Evolutionary conservation across 2,113 vertebrate genomes (phyloP), one percentile per base, ranked within the genome.

Genomic region (Cepphus grylle): DNA sequence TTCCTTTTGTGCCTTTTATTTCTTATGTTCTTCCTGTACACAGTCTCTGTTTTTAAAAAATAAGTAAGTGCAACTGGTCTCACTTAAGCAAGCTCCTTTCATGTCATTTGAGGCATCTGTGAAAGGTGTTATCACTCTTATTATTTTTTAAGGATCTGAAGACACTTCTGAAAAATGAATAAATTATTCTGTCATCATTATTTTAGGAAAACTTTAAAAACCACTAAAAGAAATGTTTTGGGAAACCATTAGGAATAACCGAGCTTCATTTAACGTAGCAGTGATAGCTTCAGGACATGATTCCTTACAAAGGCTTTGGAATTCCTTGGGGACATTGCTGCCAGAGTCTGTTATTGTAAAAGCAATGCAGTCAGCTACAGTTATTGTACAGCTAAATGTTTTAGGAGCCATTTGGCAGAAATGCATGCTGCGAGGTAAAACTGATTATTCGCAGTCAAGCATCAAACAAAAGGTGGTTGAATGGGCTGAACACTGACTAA

Each of bases 341-440:
- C 78, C 93, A 94, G 96, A 83, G 56, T 79, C 93, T 82, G 66
- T 95, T 97, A 93, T 78, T 97, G 70, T 96, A 92, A 96, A 96
- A 96, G 67, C 53, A 87, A 67, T 84, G 55, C 69, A 93, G 87
- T 76, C 82, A 90, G 53, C 62, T 92, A 40, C 17, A 70, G 73
- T 91, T 94, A 76, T 12, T 83, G 27, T 86, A 66, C 72, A 95
- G 71, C 45, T 95, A 56, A 93, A 86, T 82, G 90, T 93, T 96
- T 90, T 61, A 66, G 69, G 65, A 95, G 79, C 43, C 56, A 52
- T 89, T 84, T 93, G 82, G 71, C 73, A 88, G 94, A 90, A 95
- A 93, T 69, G 42, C 36, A 62, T 3, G 1, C 55, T 67, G 47
- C 3, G 21, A 94, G 32, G 58, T 92, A 91, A 76, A 91, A 82